Percentiles rank a stretch among this genome's conserved stretches.
Evolutionary conservation across 1,140 invertebrate species (phyloP).

Genomic region (Riptortus pedestris): DNA sequence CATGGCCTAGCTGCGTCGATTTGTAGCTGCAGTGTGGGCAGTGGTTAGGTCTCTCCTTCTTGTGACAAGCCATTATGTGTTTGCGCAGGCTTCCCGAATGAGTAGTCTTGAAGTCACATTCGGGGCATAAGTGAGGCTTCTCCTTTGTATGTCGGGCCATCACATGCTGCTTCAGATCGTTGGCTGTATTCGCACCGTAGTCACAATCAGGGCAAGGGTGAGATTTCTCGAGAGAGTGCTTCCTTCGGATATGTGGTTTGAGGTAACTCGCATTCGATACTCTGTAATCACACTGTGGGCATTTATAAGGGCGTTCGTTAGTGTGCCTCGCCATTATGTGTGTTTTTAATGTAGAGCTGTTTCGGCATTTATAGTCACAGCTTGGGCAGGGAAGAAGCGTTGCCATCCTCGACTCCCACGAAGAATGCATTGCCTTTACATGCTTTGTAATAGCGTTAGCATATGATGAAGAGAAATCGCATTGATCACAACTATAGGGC

Average conservation of each 20-base stretch:
- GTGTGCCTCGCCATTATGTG: not conserved
- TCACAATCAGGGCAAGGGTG: not conserved
- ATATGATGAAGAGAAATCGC: not conserved
- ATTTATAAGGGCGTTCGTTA: not conserved
- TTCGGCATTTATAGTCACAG: not conserved
- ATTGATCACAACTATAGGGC: not conserved
- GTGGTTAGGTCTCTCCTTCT: not conserved
- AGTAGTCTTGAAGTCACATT: not conserved
- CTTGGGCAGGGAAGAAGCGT: not conserved
- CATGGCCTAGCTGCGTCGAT: not conserved
- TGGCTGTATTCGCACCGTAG: not conserved
- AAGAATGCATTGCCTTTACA: not conserved
- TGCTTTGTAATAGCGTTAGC: not conserved
- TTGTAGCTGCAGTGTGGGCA: conserved; percentile 1
- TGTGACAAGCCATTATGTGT: conserved; percentile 7
- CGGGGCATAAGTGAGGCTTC: not conserved
- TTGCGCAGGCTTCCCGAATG: not conserved
- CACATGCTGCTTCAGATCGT: not conserved
- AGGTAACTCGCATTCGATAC: not conserved
- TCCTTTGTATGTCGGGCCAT: not conserved
- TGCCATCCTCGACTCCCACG: not conserved
- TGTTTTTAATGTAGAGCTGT: not conserved
- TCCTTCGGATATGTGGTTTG: not conserved
- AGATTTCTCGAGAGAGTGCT: not conserved
- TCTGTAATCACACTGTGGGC: not conserved